Base-by-base conservation (phyloP, 2,888 invertebrate species). In the Synergus japonicus region DNA sequence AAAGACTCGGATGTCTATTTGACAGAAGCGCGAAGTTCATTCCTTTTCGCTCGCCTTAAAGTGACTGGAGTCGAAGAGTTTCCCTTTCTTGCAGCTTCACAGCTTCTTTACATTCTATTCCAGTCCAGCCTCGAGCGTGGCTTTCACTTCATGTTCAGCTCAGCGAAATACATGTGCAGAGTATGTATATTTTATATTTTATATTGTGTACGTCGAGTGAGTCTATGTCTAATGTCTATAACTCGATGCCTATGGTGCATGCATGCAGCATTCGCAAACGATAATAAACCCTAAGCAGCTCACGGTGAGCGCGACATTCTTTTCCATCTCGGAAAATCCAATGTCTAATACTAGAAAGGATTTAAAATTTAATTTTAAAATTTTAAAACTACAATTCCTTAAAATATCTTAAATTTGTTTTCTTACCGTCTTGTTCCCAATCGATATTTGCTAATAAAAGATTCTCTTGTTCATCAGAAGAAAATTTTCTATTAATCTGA, bases 401-500 rank as follows among this genome's bases (percentile, higher is more conserved):
- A 3, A 29, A 29, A 29, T 29, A 29, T 29, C 29, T 29, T 29
- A 29, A 60, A 66, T 67, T 41, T 49, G 15, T 44, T 66, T 15
- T 73, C 63, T 80, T 87, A 90, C 91, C 89, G 44, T 91, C 86
- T 58, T 91, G 87, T 4, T 91, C 88, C 93, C 94, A 95, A 83
- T 94, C 90, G 87, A 97, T 93, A 44, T 94, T 92, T 44, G 93
- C 85, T 10, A 97, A 86, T 3, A 97, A 93, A 8, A 82, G 44
- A 1, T 90, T 82, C 90, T 98, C 97, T 92, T 97, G 96, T 9
- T 94, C 93, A 81, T 92, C 90, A 15, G 93, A n/a, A 98, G 93
- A 91, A 97, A 97, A 87, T 97, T 92, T 77, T 95, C 92, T 15
- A 97, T 82, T 54, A 98, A 83, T 15, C 93, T 89, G n/a, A 98